These are phyloP conservation scores for Amblyornis subalaris DNA, from an alignment of 2,113 vertebrate species.

Conservation along the genomic window DNA sequence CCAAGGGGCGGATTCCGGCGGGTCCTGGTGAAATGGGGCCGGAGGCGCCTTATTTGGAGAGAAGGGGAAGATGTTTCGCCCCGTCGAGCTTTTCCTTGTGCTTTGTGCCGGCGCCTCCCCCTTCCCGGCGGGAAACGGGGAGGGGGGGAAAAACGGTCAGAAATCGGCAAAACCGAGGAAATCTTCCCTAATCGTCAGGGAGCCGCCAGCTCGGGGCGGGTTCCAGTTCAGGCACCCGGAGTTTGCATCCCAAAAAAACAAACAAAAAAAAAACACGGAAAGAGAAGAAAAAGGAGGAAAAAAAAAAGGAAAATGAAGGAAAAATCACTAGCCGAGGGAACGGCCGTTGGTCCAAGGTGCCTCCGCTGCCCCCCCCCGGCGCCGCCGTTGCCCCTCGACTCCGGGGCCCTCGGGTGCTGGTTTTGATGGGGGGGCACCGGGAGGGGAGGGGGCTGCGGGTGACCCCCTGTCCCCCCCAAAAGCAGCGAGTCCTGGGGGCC, in stretches of 20 bases:
- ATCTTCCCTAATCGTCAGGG: background rate
- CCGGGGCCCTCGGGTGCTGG: background rate
- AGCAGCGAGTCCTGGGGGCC: background rate
- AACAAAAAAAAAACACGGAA: too few species aligned
- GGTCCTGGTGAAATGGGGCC: background rate
- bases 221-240: conserved; percentile 38
- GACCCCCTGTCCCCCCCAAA: background rate
- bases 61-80: conserved; percentile 49
- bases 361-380: background rate
- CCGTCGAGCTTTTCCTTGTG: conserved; percentile 68
- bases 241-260: background rate
- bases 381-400: background rate
- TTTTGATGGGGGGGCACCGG: background rate
- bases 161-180: background rate
- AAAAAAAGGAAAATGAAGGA: background rate
- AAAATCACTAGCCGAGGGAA: background rate
- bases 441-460: background rate
- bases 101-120: conserved; percentile 66
- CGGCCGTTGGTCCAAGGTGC: conserved; percentile 46
- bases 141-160: background rate
- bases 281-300: background rate
- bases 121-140: background rate
- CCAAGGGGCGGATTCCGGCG: background rate
- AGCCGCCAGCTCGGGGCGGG: background rate
- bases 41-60: conserved; percentile 54